phyloP scores from a whole-genome alignment of 2,113 vertebrate species.

The Poeciliopsis retropinna region DNA sequence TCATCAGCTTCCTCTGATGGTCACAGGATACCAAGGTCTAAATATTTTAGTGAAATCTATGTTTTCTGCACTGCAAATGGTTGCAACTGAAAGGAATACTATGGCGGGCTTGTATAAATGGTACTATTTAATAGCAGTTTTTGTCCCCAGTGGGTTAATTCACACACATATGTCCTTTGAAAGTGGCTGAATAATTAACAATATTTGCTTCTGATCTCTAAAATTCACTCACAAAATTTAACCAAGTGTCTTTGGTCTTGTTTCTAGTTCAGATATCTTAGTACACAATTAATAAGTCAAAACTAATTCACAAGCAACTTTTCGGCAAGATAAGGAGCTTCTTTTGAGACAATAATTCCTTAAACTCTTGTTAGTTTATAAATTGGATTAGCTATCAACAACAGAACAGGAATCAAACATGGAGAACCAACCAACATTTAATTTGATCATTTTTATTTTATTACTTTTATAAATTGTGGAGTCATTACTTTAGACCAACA shows the following conservation, averaged over 20 bases:
- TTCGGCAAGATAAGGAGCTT: no score
- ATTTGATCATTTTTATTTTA: no score
- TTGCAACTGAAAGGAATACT: constrained; percentile 25
- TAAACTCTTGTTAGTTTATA: no score
- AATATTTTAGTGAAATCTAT: constrained; percentile 18
- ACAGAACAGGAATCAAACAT: no score
- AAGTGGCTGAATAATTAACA: constrained; percentile 55
- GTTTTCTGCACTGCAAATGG: constrained; percentile 23
- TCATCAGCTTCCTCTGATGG: constrained; percentile 4
- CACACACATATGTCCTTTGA: constrained; percentile 46
- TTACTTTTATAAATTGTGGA: no score
- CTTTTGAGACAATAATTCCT: no score
- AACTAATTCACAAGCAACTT: no score
- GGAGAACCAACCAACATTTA: no score
- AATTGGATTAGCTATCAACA: no score
- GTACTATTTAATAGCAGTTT: constrained; percentile 36
- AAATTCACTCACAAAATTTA: constrained; percentile 39
- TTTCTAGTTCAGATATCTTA: neutral
- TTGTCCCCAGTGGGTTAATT: constrained; percentile 51
- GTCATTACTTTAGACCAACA: no score
- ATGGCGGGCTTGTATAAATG: constrained; percentile 24
- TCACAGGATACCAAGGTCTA: constrained; percentile 24
- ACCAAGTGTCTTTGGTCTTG: no score
- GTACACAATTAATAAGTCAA: no score
- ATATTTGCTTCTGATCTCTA: constrained; percentile 48